Base-by-base conservation (phyloP, 2,797 vertebrate genomes). In the Anableps anableps region DNA sequence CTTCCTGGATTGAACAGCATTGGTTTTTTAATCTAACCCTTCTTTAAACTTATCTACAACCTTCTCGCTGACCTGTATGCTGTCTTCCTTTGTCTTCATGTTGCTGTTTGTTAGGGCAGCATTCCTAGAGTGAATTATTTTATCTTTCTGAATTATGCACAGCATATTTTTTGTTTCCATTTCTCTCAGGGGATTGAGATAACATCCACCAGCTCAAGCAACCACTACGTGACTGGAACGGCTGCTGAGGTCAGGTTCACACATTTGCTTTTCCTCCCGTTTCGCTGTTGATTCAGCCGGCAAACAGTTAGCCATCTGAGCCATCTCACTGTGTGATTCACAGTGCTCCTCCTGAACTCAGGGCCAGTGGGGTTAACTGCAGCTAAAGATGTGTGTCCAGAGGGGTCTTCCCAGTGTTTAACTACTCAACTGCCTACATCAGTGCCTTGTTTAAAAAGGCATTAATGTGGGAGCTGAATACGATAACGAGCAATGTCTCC, bases 221-320 rank as follows among this genome's bases (percentile, higher is more conserved):
- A 96, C 82, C 98, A 99, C 93, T 97, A 96, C 0, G 95, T 99
- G 92, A 96, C 97, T 0, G 95, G 85, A 0, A 92, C 94, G 26
- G 84, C 89, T 10, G 47, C 88, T 0, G 94, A 97, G 97, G 97
- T 98, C 80, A 92, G 91, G 60, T 31, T 72, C 70, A 78, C n/a
- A 73, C 76, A 17, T 60, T 83, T n/a, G 23, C 41, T 74, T 47
- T 80, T 53, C 17, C 74, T 51, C 16, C 26, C 21, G 10, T 77
- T 53, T 82, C 34, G 1, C 53, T 73, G 62, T 55, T 74, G 78
- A 86, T 72, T 85, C 84, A 82, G 19, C 76, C 68, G 13, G 36
- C 51, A 71, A 73, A 71, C 62, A 51, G 74, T 79, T 51, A 86
- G 85, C 75, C 74, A 50, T 75, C 36, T 0, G 70, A 76, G 48